Base-by-base conservation (phyloP, 2,113 vertebrate species). In the Entelurus aequoreus region DNA sequence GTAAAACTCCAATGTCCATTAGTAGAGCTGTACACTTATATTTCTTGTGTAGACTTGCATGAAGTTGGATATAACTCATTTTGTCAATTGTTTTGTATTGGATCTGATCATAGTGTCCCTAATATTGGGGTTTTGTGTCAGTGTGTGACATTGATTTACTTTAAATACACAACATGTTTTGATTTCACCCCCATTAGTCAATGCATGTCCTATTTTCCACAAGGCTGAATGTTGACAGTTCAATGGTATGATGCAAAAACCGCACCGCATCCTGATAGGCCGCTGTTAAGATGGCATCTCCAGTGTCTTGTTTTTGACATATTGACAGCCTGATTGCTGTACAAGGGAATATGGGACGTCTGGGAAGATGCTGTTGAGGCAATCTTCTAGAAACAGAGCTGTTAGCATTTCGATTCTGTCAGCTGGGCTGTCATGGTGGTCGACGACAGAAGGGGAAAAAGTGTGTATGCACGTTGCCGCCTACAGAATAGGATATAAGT, bases 271-370 rank as follows among this genome's bases (percentile, higher is more conserved):
- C 56, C 54, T 49, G 13, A 48, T 59, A 68, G 61, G 47, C 63
- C 70, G 57, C 54, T 63, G 40, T 46, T 60, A 52, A 71, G 52
- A 60, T 53, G 60, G 15, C 51, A 67, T 35, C 7, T 0, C 46
- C 59, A 58, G 54, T 2, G 38, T 44, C n/a, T 38, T 6, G 8
- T 37, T 52, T 8, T 28, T 73, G 70, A 73, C 71, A 44, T 69
- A 75, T 80, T 74, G 79, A 83, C 77, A 77, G 71, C 72, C 68
- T 68, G 67, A 72, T 79, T 65, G 70, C 56, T 71, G 48, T 49
- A 60, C 58, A n/a, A 62, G 70, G 63, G 52, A 65, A 66, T 72
- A 48, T 62, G 47, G 6, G 1, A 66, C 50, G 48, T 62, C 70
- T 67, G 56, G 59, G 60, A 69, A 62, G 64, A 52, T 1, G 35